phyloP scores from a whole-genome alignment of 2,797 vertebrate genomes.

The Ataeniobius toweri region DNA sequence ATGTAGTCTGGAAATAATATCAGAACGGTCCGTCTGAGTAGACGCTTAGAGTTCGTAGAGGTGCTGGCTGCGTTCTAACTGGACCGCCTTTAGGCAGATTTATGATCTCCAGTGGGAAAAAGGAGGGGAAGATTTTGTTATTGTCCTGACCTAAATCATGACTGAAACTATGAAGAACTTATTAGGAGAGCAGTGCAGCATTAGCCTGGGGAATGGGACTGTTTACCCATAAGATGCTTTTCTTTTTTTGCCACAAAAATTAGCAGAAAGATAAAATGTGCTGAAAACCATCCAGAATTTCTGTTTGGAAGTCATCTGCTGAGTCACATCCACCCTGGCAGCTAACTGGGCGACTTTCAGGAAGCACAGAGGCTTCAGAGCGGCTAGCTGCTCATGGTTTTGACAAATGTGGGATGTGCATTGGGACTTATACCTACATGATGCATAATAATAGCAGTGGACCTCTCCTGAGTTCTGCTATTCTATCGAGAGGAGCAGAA shows the following conservation, averaged over 20 bases:
- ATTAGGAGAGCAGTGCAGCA: slow-evolving; percentile 68
- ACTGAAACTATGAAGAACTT: slow-evolving; percentile 62
- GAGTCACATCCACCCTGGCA: slow-evolving; percentile 48
- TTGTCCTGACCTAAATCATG: slow-evolving; percentile 69
- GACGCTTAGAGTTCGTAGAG: slow-evolving; percentile 35
- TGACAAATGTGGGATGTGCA: slow-evolving; percentile 57
- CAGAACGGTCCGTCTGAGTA: slow-evolving; percentile 60
- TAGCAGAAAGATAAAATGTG: slow-evolving; percentile 28
- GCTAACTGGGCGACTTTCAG: slow-evolving; percentile 58
- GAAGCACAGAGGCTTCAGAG: slow-evolving; percentile 34
- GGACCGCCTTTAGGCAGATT: slow-evolving; percentile 67
- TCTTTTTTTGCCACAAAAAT: slow-evolving; percentile 33
- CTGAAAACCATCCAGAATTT: slow-evolving; percentile 37
- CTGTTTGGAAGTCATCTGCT: slow-evolving; percentile 39
- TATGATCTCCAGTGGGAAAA: slow-evolving; percentile 63
- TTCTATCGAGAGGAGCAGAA: slow-evolving; percentile 24
- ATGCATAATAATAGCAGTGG: slow-evolving; percentile 43
- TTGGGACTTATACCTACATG: slow-evolving; percentile 51
- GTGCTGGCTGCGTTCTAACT: slow-evolving; percentile 39
- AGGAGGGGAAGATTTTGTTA: slow-evolving; percentile 31
- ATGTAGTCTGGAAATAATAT: slow-evolving; percentile 74
- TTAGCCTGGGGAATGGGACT: slow-evolving; percentile 42
- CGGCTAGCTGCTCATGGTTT: slow-evolving; percentile 48
- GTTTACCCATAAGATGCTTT: slow-evolving; percentile 27
- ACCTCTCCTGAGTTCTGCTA: slow-evolving; percentile 27